phyloP scores from a whole-genome alignment of 2,797 vertebrate genomes.

The Vireo griseus region DNA sequence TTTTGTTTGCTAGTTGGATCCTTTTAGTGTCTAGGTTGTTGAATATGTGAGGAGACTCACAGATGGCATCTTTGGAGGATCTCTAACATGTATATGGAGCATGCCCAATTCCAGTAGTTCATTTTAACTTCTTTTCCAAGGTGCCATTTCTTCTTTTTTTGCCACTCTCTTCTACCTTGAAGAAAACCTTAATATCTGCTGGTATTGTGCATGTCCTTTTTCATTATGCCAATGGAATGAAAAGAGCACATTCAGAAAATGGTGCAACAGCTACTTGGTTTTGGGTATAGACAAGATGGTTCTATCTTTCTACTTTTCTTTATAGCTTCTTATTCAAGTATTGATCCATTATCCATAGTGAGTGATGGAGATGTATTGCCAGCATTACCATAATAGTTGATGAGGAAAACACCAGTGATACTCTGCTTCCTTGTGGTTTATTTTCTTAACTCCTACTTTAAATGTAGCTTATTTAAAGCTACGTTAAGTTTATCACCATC shows the following conservation, averaged over 20 bases:
- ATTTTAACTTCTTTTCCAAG: neutral
- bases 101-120: neutral
- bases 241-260: neutral
- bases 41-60: neutral
- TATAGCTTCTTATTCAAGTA: neutral
- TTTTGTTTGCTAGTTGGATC: neutral
- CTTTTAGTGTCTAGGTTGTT: neutral
- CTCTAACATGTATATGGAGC: neutral
- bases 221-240: neutral
- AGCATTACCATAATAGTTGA: neutral
- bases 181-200: neutral
- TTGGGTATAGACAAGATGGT: neutral
- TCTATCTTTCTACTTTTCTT: neutral
- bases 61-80: neutral
- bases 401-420: neutral
- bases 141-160: neutral
- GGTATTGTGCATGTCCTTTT: neutral
- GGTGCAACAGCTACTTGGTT: neutral
- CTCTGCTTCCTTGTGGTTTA: neutral
- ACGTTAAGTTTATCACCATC: neutral
- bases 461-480: neutral
- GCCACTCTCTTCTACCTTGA: neutral
- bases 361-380: neutral
- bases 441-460: neutral
- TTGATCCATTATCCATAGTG: neutral